These are phyloP conservation scores for Schrankia costaestrigalis DNA, from an alignment of 2,888 invertebrate species.

Conservation along the genomic window DNA sequence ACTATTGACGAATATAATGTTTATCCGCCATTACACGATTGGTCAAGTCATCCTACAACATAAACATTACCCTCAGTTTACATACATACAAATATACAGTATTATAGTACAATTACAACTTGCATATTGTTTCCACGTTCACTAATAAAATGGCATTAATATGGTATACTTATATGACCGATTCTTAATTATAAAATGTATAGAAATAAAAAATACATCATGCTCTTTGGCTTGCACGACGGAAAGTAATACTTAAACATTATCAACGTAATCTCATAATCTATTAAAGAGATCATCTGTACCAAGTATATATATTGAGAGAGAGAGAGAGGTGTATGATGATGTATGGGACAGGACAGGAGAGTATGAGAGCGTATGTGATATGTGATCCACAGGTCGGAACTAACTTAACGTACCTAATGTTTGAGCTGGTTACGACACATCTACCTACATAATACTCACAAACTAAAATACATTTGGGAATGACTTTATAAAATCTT, in stretches of 20 bases:
- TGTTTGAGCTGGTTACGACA: no score
- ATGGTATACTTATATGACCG: constrained; percentile 70
- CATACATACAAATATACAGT: constrained; percentile 79
- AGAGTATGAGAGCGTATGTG: no score
- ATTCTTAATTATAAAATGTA: constrained; percentile 69
- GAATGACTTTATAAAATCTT: constrained; percentile 41
- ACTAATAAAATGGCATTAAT: constrained; percentile 78
- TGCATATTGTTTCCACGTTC: constrained; percentile 68
- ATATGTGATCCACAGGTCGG: no score
- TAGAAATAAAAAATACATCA: constrained; percentile 77
- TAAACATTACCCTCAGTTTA: constrained; percentile 68
- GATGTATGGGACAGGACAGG: no score
- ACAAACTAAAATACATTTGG: constrained; percentile 16
- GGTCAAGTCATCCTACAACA: constrained; percentile 74
- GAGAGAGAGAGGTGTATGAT: constrained; percentile 52
- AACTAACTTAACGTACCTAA: no score
- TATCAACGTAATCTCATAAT: constrained; percentile 60
- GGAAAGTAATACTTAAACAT: constrained; percentile 56
- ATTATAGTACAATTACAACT: constrained; percentile 73
- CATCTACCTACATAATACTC: no score
- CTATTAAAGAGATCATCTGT: constrained; percentile 73
- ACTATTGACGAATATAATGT: constrained; percentile 54
- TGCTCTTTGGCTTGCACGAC: constrained; percentile 81
- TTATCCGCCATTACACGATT: constrained; percentile 68
- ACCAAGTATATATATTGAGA: constrained; percentile 43